Conservation (phyloP, 2,113 vertebrate species). For the Scomber scombrus region DNA sequence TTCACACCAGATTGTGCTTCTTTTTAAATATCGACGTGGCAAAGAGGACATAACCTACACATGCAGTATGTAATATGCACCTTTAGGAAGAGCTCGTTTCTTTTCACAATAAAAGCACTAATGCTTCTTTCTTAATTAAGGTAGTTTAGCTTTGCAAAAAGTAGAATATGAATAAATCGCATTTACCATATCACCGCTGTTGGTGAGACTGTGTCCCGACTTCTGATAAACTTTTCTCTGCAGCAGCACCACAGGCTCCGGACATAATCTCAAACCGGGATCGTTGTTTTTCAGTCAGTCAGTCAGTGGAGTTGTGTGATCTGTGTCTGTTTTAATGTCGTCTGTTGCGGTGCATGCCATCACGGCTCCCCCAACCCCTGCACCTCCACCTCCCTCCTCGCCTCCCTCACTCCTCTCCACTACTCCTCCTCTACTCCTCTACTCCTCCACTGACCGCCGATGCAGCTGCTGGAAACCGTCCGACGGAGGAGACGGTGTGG, state of each 20-base stretch:
- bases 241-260: slow-evolving; percentile 39
- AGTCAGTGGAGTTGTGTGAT: too few species aligned
- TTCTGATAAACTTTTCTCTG: slow-evolving; percentile 76
- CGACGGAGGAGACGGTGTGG: too few species aligned
- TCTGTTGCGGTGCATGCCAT: slow-evolving; percentile 33
- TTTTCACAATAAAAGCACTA: neutral
- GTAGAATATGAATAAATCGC: too few species aligned
- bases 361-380: neutral
- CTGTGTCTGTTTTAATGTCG: neutral
- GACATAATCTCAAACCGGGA: slow-evolving; percentile 60
- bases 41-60: neutral
- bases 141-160: neutral
- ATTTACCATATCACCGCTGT: slow-evolving; percentile 76
- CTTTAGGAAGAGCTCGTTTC: neutral
- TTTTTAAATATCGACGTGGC: neutral
- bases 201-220: slow-evolving; percentile 28
- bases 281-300: too few species aligned
- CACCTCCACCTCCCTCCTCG: too few species aligned
- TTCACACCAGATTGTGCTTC: neutral
- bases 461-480: neutral
- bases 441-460: neutral
- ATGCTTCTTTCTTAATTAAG: neutral
- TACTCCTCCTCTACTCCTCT: too few species aligned
- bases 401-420: too few species aligned
- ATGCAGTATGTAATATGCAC: neutral